Conservation (phyloP, 2,113 vertebrate genomes). For the Phycodurus eques region DNA sequence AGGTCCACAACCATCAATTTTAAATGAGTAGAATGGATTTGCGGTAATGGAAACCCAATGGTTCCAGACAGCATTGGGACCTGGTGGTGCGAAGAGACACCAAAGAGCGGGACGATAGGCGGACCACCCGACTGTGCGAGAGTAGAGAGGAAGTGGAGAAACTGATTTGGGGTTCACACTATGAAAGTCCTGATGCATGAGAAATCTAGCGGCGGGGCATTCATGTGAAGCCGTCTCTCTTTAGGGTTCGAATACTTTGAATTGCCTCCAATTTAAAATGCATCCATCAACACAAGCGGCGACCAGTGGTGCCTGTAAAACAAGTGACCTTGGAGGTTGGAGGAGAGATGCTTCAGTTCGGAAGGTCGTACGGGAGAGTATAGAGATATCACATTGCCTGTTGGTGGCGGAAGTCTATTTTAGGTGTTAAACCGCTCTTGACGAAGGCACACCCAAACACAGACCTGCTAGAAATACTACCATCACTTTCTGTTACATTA, state of each 20-base stretch:
- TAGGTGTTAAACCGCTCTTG: constrained; percentile 17
- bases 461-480: constrained; percentile 14
- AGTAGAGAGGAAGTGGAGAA: constrained; percentile 41
- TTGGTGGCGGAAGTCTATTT: background rate
- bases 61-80: constrained; percentile 55
- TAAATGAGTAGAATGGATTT: constrained; percentile 70
- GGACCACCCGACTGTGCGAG: constrained; percentile 45
- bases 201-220: constrained; percentile 36
- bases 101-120: constrained; percentile 49
- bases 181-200: constrained; percentile 35
- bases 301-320: background rate
- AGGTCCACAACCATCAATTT: constrained; percentile 68
- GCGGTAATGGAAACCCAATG: constrained; percentile 66
- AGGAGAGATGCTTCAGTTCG: background rate
- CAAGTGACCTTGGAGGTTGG: background rate
- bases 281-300: background rate
- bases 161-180: constrained; percentile 45
- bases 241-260: constrained; percentile 10
- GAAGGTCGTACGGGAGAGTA: background rate
- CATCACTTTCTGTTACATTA: constrained; percentile 14
- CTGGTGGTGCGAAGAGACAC: constrained; percentile 51
- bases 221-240: constrained; percentile 16
- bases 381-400: background rate
- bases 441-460: constrained; percentile 11
- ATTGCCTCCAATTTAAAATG: constrained; percentile 4